phyloP scores from a whole-genome alignment of 2,888 invertebrate genomes.

The Drosophila hamatofila region DNA sequence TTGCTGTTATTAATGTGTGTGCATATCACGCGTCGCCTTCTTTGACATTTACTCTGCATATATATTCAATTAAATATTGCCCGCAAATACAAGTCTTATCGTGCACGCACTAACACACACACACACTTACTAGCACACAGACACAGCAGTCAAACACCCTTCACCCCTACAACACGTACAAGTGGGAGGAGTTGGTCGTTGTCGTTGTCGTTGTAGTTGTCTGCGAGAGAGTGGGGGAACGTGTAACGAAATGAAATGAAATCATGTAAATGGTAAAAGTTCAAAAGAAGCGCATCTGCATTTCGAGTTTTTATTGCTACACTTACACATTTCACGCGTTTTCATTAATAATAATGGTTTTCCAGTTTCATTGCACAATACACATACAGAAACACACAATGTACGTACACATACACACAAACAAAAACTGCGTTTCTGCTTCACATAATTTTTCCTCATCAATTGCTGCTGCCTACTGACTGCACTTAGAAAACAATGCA shows the following conservation, averaged over 20 bases:
- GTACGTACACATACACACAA: slow-evolving; percentile 42
- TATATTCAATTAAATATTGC: slow-evolving; percentile 50
- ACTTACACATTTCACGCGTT: slow-evolving; percentile 71
- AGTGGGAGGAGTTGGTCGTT: slow-evolving; percentile 70
- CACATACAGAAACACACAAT: slow-evolving; percentile 46
- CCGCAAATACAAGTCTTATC: slow-evolving; percentile 66
- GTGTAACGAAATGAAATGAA: slow-evolving; percentile 50
- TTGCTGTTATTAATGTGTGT: slow-evolving; percentile 67
- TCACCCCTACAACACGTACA: slow-evolving; percentile 68
- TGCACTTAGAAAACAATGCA: slow-evolving; percentile 65
- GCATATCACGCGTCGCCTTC: slow-evolving; percentile 57
- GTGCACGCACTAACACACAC: slow-evolving; percentile 53
- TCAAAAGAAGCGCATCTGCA: slow-evolving; percentile 43
- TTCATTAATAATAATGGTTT: slow-evolving; percentile 70
- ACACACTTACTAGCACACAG: neutral
- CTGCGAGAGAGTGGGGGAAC: slow-evolving; percentile 37
- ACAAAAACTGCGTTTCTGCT: slow-evolving; percentile 68
- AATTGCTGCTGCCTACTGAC: slow-evolving; percentile 47
- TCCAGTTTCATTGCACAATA: slow-evolving; percentile 67
- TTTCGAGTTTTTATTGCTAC: slow-evolving; percentile 41
- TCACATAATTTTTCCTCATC: slow-evolving; percentile 65
- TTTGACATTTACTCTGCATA: slow-evolving; percentile 56
- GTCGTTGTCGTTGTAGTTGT: slow-evolving; percentile 50
- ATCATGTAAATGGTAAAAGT: slow-evolving; percentile 59
- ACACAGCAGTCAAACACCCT: slow-evolving; percentile 55